phyloP scores from a whole-genome alignment of 2,888 invertebrate species.

The Ectobius pallidus region DNA sequence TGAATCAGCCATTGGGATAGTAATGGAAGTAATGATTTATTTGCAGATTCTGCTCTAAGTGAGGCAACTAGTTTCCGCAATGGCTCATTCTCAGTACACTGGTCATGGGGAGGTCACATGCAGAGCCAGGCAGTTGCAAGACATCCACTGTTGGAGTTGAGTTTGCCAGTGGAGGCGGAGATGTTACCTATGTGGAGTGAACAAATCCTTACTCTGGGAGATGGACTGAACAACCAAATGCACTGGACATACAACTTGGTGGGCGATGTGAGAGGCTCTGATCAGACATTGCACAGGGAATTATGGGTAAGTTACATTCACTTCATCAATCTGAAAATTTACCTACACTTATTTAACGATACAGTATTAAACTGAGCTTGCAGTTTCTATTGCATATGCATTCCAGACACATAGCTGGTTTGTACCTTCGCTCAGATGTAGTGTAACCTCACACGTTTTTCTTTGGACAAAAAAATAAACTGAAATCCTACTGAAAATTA shows the following conservation, averaged over 20 bases:
- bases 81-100: slow-evolving; percentile 76
- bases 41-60: slow-evolving; percentile 61
- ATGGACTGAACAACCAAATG: slow-evolving; percentile 76
- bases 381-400: no score
- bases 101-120: slow-evolving; percentile 76
- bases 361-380: no score
- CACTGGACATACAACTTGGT: slow-evolving; percentile 81
- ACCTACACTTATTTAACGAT: no score
- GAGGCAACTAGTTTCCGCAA: slow-evolving; percentile 79
- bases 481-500: no score
- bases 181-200: slow-evolving; percentile 91
- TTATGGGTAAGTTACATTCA: slow-evolving; percentile 50
- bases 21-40: no score
- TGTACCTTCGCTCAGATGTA: no score
- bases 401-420: no score
- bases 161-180: slow-evolving; percentile 86
- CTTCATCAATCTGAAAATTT: not conserved
- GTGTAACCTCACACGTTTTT: no score
- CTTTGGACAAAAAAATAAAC: no score
- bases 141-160: slow-evolving; percentile 82
- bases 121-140: slow-evolving; percentile 79
- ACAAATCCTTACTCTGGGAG: slow-evolving; percentile 78
- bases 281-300: slow-evolving; percentile 76
- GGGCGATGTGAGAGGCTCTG: slow-evolving; percentile 83
- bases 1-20: no score